A percentile compares a stretch with the other conserved stretches of the same genome.
phyloP scores from a whole-genome alignment of 1,140 invertebrate genomes.

The Ceratina calcarata region DNA sequence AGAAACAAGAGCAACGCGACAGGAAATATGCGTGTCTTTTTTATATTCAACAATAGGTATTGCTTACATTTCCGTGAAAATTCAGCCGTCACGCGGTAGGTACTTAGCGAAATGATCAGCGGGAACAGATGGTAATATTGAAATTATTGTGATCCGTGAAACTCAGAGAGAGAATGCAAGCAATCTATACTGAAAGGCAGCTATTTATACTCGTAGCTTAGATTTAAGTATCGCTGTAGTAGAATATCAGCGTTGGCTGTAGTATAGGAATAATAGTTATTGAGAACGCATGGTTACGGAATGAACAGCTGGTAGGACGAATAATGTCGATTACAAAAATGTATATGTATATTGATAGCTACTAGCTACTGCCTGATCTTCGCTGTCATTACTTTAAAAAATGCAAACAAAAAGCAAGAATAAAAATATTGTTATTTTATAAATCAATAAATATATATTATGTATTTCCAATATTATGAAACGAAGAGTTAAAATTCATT shows the following conservation, averaged over 20 bases:
- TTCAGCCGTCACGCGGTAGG: constrained; percentile 53
- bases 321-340: background rate
- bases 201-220: constrained; percentile 74
- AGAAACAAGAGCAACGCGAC: constrained; percentile 4
- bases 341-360: background rate
- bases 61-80: constrained; percentile 40
- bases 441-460: background rate
- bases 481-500: background rate
- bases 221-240: constrained; percentile 79
- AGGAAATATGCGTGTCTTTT: constrained; percentile 29
- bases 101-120: constrained; percentile 78
- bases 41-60: constrained; percentile 42
- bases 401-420: no score
- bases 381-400: no score
- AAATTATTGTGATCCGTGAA: constrained; percentile 79
- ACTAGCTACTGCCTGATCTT: no score
- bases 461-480: background rate
- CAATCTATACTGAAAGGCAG: constrained; percentile 77
- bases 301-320: constrained; percentile 12
- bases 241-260: constrained; percentile 73
- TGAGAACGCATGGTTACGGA: constrained; percentile 69
- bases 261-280: constrained; percentile 72
- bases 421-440: background rate
- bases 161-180: constrained; percentile 68
- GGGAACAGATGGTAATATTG: constrained; percentile 78